Evolutionary conservation across 1,140 invertebrate species (phyloP).

Genomic region (Tetramorium simillimum): DNA sequence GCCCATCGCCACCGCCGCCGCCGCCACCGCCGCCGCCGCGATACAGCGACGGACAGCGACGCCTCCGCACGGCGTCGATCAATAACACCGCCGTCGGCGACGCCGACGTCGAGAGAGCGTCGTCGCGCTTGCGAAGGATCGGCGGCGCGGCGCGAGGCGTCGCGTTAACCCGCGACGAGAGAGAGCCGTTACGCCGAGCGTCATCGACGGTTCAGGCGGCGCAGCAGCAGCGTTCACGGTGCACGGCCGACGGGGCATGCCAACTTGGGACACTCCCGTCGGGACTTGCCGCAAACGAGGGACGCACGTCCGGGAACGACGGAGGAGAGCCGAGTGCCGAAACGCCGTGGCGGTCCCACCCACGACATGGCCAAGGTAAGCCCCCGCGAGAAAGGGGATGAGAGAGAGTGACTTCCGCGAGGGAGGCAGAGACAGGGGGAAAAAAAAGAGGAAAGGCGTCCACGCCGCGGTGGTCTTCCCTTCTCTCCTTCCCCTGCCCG

Average conservation of each 20-base stretch:
- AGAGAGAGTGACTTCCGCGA: not conserved
- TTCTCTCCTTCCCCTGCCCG: not conserved
- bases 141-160: constrained; percentile 63
- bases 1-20: not conserved
- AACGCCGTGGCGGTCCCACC: constrained; percentile 66
- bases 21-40: constrained; percentile 16
- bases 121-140: constrained; percentile 68
- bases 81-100: constrained; percentile 71
- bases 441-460: too few relatives aligned
- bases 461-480: too few relatives aligned
- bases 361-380: constrained; percentile 72
- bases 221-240: not conserved
- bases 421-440: too few relatives aligned
- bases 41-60: constrained; percentile 54
- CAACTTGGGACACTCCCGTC: constrained; percentile 16
- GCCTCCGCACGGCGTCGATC: constrained; percentile 72
- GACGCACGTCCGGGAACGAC: constrained; percentile 8
- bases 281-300: constrained; percentile 29
- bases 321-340: not conserved
- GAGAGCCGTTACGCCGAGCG: not conserved
- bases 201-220: not conserved
- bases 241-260: constrained; percentile 36
- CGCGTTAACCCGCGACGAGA: constrained; percentile 48
- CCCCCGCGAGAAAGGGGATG: constrained; percentile 17
- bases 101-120: constrained; percentile 70